phyloP scores from a whole-genome alignment of 2,888 invertebrate genomes.

The Arctia plantaginis region DNA sequence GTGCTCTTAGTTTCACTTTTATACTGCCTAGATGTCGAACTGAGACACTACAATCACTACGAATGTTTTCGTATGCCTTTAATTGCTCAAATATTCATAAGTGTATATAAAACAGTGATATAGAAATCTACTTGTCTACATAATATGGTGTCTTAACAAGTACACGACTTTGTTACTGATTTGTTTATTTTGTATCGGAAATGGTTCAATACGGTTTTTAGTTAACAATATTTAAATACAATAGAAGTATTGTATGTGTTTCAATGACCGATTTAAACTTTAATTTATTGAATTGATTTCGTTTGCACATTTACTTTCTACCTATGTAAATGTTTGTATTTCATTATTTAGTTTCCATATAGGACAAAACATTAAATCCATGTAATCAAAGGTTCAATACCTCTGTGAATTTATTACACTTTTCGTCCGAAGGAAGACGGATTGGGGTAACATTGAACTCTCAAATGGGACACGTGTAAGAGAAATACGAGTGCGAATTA shows the following conservation, averaged over 20 bases:
- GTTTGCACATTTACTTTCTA: not conserved
- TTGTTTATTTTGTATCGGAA: slow-evolving; percentile 7
- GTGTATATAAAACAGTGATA: not conserved
- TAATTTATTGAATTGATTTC: slow-evolving; percentile 5
- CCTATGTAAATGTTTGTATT: not conserved
- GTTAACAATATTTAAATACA: slow-evolving; percentile 20
- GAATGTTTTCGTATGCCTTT: not conserved
- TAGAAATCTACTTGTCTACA: not conserved
- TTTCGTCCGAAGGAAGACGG: not conserved
- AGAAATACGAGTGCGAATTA: not conserved
- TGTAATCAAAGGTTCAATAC: not conserved
- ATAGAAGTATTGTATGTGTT: slow-evolving; percentile 15
- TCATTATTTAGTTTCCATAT: not conserved
- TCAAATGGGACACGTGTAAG: not conserved
- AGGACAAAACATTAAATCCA: not conserved
- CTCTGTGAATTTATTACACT: not conserved
- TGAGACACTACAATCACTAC: not conserved
- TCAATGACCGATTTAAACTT: slow-evolving; percentile 16
- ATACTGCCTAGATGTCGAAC: not conserved
- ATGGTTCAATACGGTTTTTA: slow-evolving; percentile 3
- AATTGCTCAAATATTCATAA: not conserved
- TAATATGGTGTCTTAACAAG: not conserved
- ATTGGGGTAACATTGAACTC: not conserved
- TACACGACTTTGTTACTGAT: not conserved
- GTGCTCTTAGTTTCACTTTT: not conserved